Evolutionary conservation across 2,797 vertebrate genomes (phyloP).

Genomic region (Helicolenus hilgendorfi): DNA sequence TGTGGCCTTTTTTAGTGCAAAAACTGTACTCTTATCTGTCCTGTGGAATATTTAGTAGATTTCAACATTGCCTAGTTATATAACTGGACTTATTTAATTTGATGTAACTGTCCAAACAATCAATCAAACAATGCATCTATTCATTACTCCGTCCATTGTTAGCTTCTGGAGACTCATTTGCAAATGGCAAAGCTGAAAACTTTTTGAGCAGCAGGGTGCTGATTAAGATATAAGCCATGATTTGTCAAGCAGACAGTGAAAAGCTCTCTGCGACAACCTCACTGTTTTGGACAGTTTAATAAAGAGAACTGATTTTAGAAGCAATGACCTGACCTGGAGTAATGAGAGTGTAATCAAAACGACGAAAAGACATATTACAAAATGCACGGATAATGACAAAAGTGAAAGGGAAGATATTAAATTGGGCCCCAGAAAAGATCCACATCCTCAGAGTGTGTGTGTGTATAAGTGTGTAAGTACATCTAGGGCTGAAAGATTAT

Average conservation of each 20-base stretch:
- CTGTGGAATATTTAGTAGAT: slow-evolving; percentile 6
- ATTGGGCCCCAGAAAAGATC: neutral
- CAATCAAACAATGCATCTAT: slow-evolving; percentile 15
- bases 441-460: neutral
- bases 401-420: neutral
- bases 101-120: slow-evolving; percentile 13
- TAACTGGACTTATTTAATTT: neutral
- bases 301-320: slow-evolving; percentile 14
- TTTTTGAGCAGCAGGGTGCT: slow-evolving; percentile 22
- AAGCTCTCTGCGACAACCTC: slow-evolving; percentile 1
- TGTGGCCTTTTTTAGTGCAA: neutral
- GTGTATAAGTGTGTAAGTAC: neutral
- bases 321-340: slow-evolving; percentile 15
- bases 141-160: slow-evolving; percentile 28
- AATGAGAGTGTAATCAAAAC: neutral
- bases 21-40: neutral
- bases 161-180: slow-evolving; percentile 8
- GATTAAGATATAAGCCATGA: slow-evolving; percentile 29
- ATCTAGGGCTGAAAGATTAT: neutral
- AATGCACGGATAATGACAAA: neutral
- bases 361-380: neutral
- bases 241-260: slow-evolving; percentile 19
- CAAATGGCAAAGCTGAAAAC: neutral
- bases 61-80: neutral
- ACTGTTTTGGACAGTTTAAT: neutral